Evolutionary conservation across 2,888 invertebrate species (phyloP).

Genomic region (Schizaphis graminum): DNA sequence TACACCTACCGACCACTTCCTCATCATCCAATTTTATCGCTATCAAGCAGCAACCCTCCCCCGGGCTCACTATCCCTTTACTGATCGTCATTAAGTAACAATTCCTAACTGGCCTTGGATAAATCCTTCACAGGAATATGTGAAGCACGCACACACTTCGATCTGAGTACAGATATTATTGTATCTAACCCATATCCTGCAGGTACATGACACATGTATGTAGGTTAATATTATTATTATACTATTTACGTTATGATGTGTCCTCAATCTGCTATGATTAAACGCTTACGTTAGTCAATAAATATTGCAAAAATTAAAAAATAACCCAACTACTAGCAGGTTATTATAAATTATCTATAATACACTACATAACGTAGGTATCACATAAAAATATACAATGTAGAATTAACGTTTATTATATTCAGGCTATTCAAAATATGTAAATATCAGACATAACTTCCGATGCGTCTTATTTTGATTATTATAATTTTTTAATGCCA

Average conservation of each 20-base stretch:
- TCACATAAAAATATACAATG: neutral
- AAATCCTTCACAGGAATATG: neutral
- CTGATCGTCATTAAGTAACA: slow-evolving; percentile 48
- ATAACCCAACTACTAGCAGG: neutral
- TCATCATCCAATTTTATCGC: neutral
- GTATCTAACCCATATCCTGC: neutral
- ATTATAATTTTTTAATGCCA: neutral
- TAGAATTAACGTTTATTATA: neutral
- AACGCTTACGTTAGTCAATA: no score
- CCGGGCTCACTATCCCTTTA: neutral
- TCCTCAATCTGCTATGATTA: neutral
- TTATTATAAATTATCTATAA: neutral
- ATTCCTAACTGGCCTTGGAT: slow-evolving; percentile 37
- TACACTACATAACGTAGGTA: neutral
- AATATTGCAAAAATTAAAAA: neutral
- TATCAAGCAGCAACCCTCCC: slow-evolving; percentile 50
- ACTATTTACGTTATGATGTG: neutral
- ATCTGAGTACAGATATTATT: neutral
- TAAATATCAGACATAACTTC: neutral
- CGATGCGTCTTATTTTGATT: neutral
- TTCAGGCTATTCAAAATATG: neutral
- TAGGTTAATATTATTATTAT: neutral
- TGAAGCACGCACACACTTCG: neutral
- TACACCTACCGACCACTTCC: slow-evolving; percentile 12
- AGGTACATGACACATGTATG: neutral